Base-by-base conservation (phyloP, 2,113 vertebrate genomes). In the Mobula birostris region DNA sequence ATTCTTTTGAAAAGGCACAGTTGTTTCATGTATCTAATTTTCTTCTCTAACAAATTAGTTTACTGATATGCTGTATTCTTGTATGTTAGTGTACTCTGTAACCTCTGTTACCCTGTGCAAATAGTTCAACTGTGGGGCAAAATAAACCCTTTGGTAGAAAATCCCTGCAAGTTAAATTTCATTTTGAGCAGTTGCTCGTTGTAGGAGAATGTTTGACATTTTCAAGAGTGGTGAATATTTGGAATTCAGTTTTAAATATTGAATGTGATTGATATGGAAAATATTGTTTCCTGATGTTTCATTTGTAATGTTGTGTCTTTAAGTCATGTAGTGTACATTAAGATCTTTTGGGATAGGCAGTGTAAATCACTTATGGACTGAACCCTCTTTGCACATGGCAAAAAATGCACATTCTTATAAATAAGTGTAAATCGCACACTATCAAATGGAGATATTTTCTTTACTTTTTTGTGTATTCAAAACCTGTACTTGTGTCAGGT, bases 351-450 rank as follows among this genome's bases (percentile, higher is more conserved):
- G 36, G 21, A 11, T 40, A 7, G 11, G 68, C 91, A 93, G 24
- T 29, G 85, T 90, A 36, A 11, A 56, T 11, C 36, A 36, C 24
- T 48, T 48, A 27, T 74, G 91, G 24, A 93, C 66, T 27, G 7
- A 93, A 27, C 9, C 9, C 40, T 68, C 68, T 48, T 93, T 72
- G 90, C 90, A 72, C 90, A 48, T 74, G 72, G 9, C 11, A 76
- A 93, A 40, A 56, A 74, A 48, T 93, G 90, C 90, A 93, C 90
- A 74, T 93, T 68, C 29, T 93, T 93, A 29, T 74, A 56, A 93
- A 56, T 19, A 48, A 93, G 21, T 11, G 32, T 93, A 56, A 74
- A 56, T 93, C 21, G 12, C 70, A 93, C 70, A 93, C 72, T 93
- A 93, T 48, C 68, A 76, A 83, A 83, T 40, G 19, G 66, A 93